A percentile compares a stretch with the other conserved stretches of the same genome.
phyloP scores from a whole-genome alignment of 2,888 invertebrate species.

The Drosophila flavopinicola region DNA sequence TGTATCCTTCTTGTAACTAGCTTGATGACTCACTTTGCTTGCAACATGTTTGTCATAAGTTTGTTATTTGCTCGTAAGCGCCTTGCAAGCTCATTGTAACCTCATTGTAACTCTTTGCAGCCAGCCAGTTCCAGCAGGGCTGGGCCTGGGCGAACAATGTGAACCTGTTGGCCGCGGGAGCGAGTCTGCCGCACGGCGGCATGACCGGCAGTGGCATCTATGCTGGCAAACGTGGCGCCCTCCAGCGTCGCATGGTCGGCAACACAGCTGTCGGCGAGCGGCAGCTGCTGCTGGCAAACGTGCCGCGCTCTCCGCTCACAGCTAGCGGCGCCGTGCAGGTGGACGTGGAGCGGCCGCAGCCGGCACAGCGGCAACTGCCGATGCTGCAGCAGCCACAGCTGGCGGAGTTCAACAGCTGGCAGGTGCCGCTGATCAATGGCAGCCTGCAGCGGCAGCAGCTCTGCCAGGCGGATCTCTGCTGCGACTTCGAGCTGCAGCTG shows the following conservation, averaged over 20 bases:
- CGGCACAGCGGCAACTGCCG: slow-evolving; percentile 13
- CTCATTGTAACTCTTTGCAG: slow-evolving; percentile 63
- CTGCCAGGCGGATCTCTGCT: slow-evolving; percentile 82
- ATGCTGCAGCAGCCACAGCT: slow-evolving; percentile 76
- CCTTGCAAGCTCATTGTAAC: not conserved
- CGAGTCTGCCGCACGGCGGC: slow-evolving; percentile 85
- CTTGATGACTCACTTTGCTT: not conserved
- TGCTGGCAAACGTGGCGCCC: slow-evolving; percentile 78
- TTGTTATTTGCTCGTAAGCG: not conserved
- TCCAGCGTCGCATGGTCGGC: slow-evolving; percentile 76
- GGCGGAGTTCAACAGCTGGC: slow-evolving; percentile 58
- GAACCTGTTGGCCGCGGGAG: slow-evolving; percentile 87
- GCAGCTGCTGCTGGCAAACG: slow-evolving; percentile 73
- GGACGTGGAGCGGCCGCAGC: slow-evolving; percentile 23
- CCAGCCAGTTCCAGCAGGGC: slow-evolving; percentile 86
- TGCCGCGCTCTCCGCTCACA: slow-evolving; percentile 49
- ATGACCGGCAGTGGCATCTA: slow-evolving; percentile 88
- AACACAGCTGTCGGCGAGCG: slow-evolving; percentile 48
- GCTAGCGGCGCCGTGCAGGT: not conserved
- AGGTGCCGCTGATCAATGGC: slow-evolving; percentile 36
- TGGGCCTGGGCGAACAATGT: slow-evolving; percentile 87
- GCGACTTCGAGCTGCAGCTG: slow-evolving; percentile 70
- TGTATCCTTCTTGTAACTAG: not conserved
- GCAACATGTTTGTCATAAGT: not conserved
- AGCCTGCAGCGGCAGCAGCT: slow-evolving; percentile 38